phyloP scores from a whole-genome alignment of 1,140 invertebrate species.

The Gryon sp. region DNA sequence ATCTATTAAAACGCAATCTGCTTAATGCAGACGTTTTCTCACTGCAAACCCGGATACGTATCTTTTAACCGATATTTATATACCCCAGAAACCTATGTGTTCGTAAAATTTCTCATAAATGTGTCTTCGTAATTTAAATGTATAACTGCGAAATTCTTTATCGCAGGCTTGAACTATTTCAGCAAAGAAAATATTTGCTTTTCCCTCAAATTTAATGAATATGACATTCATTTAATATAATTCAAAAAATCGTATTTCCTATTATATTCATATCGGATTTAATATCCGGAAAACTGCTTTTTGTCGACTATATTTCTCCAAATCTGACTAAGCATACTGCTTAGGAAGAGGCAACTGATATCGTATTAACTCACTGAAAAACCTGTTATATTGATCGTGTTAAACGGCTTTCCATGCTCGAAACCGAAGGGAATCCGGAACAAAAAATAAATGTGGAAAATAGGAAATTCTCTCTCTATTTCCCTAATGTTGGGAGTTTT shows the following conservation, averaged over 20 bases:
- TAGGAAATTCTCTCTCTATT: conserved; percentile 42
- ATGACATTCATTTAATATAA: no score
- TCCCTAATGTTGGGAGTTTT: conserved; percentile 61
- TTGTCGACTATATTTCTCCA: conserved; percentile 21
- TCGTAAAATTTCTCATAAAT: no score
- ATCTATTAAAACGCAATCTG: no score
- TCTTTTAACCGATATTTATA: no score
- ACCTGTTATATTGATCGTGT: conserved; percentile 56
- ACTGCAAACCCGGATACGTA: no score
- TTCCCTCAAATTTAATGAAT: no score
- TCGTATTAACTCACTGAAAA: conserved; percentile 46
- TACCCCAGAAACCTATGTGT: no score
- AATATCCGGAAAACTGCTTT: conserved; percentile 20
- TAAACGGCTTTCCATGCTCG: conserved; percentile 52
- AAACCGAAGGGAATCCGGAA: conserved; percentile 11
- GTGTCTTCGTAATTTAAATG: no score
- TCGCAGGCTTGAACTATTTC: no score
- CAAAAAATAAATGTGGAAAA: conserved; percentile 20
- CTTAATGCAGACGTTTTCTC: no score
- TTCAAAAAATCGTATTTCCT: conserved; percentile 1
- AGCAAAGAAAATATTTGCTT: no score
- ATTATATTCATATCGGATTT: conserved; percentile 3
- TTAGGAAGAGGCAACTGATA: conserved; percentile 26
- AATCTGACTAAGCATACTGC: conserved; percentile 44
- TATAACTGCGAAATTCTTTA: no score